Evolutionary conservation across 1,140 invertebrate species (phyloP).

Genomic region (Planococcus citri): DNA sequence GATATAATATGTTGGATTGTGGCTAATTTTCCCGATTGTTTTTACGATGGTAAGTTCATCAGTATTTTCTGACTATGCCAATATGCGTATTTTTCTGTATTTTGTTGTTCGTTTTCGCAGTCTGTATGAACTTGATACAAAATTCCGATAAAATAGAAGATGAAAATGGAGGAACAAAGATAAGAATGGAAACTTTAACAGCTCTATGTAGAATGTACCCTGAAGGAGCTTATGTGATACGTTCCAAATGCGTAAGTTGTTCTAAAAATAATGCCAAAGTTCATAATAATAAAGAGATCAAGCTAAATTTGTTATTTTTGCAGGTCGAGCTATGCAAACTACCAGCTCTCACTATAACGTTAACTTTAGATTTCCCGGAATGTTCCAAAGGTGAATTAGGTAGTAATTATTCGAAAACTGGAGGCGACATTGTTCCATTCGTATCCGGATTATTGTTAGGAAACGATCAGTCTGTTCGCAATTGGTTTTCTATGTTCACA

Average conservation of each 20-base stretch:
- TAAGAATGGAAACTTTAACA: conserved; percentile 57
- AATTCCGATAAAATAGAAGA: conserved; percentile 84
- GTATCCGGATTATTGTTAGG: conserved; percentile 80
- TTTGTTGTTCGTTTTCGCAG: conserved; percentile 37
- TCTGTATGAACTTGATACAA: conserved; percentile 67
- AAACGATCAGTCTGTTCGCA: conserved; percentile 74
- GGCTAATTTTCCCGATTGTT: conserved; percentile 85
- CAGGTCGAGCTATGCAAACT: conserved; percentile 71
- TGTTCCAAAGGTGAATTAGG: conserved; percentile 17
- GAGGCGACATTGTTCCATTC: conserved; percentile 59
- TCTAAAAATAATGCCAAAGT: not conserved
- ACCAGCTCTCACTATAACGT: conserved; percentile 68
- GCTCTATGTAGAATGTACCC: conserved; percentile 84
- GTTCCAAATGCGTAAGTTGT: conserved; percentile 57
- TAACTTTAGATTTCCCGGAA: conserved; percentile 46
- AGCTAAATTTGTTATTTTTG: too few relatives aligned
- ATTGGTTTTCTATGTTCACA: conserved; percentile 86
- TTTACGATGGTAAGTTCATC: conserved; percentile 58
- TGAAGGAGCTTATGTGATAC: conserved; percentile 61
- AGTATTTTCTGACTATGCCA: too few relatives aligned
- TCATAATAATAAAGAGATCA: too few relatives aligned
- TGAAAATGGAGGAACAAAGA: conserved; percentile 51
- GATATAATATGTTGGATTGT: conserved; percentile 78
- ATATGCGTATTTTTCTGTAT: not conserved
- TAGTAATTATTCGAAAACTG: conserved; percentile 14